Evolutionary conservation across 2,113 vertebrate genomes (phyloP).

Genomic region (Dasyurus viverrinus): DNA sequence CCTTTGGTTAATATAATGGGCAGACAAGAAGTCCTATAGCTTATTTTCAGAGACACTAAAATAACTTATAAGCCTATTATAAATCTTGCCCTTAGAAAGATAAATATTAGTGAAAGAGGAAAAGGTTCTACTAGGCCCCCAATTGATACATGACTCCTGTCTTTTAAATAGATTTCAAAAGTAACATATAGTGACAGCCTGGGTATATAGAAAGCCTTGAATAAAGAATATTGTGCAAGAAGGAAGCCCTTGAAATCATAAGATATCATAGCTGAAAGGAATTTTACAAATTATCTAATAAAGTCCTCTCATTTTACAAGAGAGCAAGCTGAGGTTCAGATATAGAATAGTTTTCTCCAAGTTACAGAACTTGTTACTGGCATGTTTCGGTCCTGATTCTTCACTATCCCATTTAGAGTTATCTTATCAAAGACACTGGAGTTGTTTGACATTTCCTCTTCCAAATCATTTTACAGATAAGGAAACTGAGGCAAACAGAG

Average conservation of each 20-base stretch:
- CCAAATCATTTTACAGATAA: not conserved
- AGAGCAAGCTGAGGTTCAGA: not conserved
- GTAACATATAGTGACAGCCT: not conserved
- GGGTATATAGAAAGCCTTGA: not conserved
- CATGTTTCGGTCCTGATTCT: not conserved
- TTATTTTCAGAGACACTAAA: not conserved
- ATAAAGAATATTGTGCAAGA: not conserved
- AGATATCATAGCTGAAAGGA: not conserved
- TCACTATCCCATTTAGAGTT: not conserved
- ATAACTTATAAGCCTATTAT: not conserved
- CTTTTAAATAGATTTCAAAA: not conserved
- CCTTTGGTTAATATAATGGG: not conserved
- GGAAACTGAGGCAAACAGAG: not conserved
- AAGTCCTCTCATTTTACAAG: not conserved
- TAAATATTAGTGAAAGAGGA: not conserved
- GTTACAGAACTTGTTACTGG: not conserved
- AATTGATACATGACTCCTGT: not conserved
- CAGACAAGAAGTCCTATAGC: not conserved
- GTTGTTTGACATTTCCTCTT: not conserved
- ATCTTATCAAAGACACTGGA: not conserved
- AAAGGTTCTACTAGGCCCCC: not conserved
- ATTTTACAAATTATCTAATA: not conserved
- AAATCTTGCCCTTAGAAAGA: not conserved
- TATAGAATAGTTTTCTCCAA: not conserved
- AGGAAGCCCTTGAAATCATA: not conserved